Base-by-base conservation (phyloP, 2,888 invertebrate genomes). In the Julus scandinavius region DNA sequence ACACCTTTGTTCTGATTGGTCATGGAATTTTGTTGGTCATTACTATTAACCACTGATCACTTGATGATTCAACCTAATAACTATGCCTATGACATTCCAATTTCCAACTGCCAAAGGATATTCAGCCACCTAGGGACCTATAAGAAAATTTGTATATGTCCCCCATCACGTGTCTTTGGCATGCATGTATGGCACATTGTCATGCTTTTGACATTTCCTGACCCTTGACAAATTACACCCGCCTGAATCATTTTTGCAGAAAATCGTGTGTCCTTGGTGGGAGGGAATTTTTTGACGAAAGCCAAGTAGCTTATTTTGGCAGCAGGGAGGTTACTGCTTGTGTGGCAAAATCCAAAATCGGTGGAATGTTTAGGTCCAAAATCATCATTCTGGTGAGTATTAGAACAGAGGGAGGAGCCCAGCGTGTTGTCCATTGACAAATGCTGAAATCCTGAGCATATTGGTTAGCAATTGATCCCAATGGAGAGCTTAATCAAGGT, bases 401-500 rank as follows among this genome's bases (percentile, higher is more conserved):
- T 20, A 20, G 63, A 63, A 63, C 63, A 13, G 17, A 17, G 7
- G 63, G 63, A 63, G n/a, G 63, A 17, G n/a, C 63, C 15, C 54
- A 54, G 15, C 54, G 54, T 54, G 54, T 17, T 54, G 54, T 17
- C 54, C 20, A 63, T 63, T 63, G 63, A n/a, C n/a, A n/a, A 63
- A n/a, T 17, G 7, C 13, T 54, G 54, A 54, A 54, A 54, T 17
- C 15, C 17, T 54, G n/a, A n/a, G 20, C 63, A 63, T 63, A 63
- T 63, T 20, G 63, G 85, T 13, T 6, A 9, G 13, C 85, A n/a
- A 85, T 85, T 85, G 41, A 40, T 85, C 85, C 45, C 85, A 85
- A n/a, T 85, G 85, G 85, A 85, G 40, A 85, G 40, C 85, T 85
- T 45, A 40, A 85, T 85, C 40, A 85, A 85, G 40, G 85, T 85